Base-by-base conservation (phyloP, 2,888 invertebrate species). In the Xylocampa areola region DNA sequence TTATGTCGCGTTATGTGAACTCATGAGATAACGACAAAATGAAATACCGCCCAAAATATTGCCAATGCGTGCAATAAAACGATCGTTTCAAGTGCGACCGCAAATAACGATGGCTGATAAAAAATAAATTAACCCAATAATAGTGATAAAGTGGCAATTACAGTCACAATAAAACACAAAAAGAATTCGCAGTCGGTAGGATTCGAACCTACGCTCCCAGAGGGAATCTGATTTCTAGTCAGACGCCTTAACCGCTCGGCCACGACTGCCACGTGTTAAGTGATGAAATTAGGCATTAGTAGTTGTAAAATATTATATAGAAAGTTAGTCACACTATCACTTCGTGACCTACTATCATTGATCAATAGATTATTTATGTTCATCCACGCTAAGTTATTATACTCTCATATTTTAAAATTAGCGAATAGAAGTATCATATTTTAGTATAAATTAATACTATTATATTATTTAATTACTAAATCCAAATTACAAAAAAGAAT, bases 171-270 rank as follows among this genome's bases (percentile, higher is more conserved):
- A 37, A 10, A 51, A 37, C 6, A 33, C 67, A 68, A 77, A 76
- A 81, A 79, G 69, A 59, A 49, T 81, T 76, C 96, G 96, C 96
- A 96, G 96, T 95, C 96, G 96, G 96, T 96, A 96, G 96, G 96
- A 96, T 96, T 96, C 96, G 96, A 96, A 96, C 96, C 96, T 96
- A 96, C 96, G 96, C 96, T 96, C 96, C 96, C 96, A 96, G 96
- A 96, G 96, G 96, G 96, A 96, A 96, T 96, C 96, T 96, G 96
- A 96, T 96, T 96, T 96, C 96, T 96, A 96, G 96, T 96, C 96
- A 96, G 96, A 96, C 96, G 96, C 96, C 96, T 96, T 96, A 96
- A 96, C 96, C 96, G 96, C 96, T 96, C 96, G 96, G 96, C 96
- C 96, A 96, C 96, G 96, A 96, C 96, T 96, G 96, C 96, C 86